Base-by-base conservation (phyloP, 37 sponge, comb jelly and placozoan species). In the Ephydatia muelleri region DNA sequence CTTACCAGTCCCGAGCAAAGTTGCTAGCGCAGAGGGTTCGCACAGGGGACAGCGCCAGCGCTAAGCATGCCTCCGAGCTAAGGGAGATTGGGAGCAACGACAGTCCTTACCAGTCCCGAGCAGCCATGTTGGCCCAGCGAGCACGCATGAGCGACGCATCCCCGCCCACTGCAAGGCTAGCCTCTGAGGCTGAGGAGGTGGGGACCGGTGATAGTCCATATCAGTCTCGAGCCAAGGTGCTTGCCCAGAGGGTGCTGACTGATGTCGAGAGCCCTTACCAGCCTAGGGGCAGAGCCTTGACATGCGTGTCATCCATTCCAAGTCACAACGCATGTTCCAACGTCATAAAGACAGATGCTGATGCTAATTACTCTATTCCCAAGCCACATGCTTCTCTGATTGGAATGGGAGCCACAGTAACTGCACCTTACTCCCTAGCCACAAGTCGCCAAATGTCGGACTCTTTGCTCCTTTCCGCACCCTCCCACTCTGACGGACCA, bases 101-200 rank as follows among this genome's bases (percentile, higher is more conserved):
- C 67, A 84, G 67, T 34, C 77, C 88, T 57, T 82, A 81, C 82
- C 88, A 81, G 32, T 82, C 88, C 30, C 43, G 82, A 38, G 82
- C 88, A 3, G 76, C 68, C 2, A 2, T 82, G 30, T 82, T 82
- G 26, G 82, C 88, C 23, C 84, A 73, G 48, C 57, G 57, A 21
- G 12, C 57, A 14, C 57, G 57, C 16, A 57, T 57, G 57, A 21
- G 57, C 57, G 57, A 57, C 57, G 57, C 57, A 14, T 57, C 57
- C 57, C 57, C 57, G 1, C 19, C 57, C 19, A 57, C 19, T 57
- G 57, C 57, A 5, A 57, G 16, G 57, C 12, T 57, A 14, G 57
- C 57, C 57, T 57, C 14, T 14, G 57, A 57, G 16, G 57, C 57
- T 21, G 19, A 57, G 57, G 57, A 57, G 57, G 19, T 1, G 19